Conservation (phyloP, 2,113 vertebrate species). For the Malaclemys terrapin region DNA sequence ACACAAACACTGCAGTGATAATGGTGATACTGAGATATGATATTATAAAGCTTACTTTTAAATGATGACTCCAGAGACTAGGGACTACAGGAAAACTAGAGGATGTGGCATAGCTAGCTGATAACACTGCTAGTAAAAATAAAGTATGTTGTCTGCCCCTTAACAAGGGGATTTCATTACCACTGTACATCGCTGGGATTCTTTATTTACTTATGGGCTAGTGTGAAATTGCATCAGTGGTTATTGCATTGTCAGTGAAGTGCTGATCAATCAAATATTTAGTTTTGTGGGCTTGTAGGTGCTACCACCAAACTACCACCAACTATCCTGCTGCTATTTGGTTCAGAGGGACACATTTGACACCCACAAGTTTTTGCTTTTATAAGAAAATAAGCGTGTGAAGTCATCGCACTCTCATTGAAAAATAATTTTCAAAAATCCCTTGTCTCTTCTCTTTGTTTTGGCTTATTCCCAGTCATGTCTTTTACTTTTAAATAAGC, state of each 20-base stretch:
- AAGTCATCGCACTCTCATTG: not conserved
- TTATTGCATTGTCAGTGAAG: not conserved
- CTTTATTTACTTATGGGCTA: not conserved
- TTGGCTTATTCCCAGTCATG: not conserved
- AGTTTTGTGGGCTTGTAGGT: not conserved
- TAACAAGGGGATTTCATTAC: not conserved
- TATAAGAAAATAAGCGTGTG: not conserved
- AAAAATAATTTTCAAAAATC: not conserved
- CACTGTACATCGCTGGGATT: rapidly evolving
- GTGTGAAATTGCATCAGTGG: not conserved
- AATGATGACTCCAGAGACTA: rapidly evolving
- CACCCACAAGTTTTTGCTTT: not conserved
- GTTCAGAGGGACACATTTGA: not conserved
- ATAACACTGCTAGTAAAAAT: not conserved
- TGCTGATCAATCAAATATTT: not conserved
- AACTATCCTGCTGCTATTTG: not conserved
- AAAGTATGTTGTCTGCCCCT: not conserved
- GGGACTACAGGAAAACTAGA: not conserved
- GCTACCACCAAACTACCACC: rapidly evolving
- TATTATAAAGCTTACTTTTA: not conserved
- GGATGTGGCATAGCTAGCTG: rapidly evolving
- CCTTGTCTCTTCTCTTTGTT: not conserved
- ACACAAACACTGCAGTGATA: not conserved
- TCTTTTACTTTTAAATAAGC: not conserved
- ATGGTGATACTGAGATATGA: not conserved